Base-by-base conservation (phyloP, 2,797 vertebrate species). In the Coregonus sp. region DNA sequence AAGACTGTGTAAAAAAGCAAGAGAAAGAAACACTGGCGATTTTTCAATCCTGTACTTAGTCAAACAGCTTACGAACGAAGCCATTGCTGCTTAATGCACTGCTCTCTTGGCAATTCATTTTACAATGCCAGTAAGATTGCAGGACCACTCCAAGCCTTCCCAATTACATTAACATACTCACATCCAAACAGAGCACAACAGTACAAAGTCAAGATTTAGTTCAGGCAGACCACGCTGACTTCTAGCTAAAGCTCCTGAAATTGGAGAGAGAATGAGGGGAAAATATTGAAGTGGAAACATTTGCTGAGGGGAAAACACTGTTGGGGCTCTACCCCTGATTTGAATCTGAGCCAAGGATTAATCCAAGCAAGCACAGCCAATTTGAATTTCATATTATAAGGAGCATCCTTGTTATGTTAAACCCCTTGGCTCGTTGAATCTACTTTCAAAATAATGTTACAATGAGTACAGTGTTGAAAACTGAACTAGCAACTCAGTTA, bases 241-340 rank as follows among this genome's bases (percentile, higher is more conserved):
- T 59, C 15, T 4, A 20, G 40, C 35, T 70, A 47, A 78, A 70
- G 69, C 78, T 78, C 78, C 73, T 70, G 71, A 68, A 78, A 81
- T 56, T 79, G 76, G 73, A 77, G 54, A 73, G 73, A 35, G 69
- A 54, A 29, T 47, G 40, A 14, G 25, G 54, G 37, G 70, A 72
- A 78, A 78, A 82, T 37, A 40, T 15, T 18, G 73, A 79, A 67
- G 69, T 83, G 78, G 85, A 80, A 81, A 81, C 78, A 83, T 83
- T 74, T 80, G 69, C 80, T 70, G 74, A 69, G 47, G 15, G 74
- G 70, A 72, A 74, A 77, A 74, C 56, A 72, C 35, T 40, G 74
- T 25, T 33, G 69, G 50, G 73, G 75, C 66, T 66, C 66, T 66
- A 68, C 76, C 63, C 77, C 77, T 20, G 52, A 74, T 77, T 76